A percentile compares a stretch with the other conserved stretches of the same genome.
These are phyloP conservation scores for Erythrocebus patas DNA, from an alignment of 2,113 vertebrate species.

Conservation along the genomic window DNA sequence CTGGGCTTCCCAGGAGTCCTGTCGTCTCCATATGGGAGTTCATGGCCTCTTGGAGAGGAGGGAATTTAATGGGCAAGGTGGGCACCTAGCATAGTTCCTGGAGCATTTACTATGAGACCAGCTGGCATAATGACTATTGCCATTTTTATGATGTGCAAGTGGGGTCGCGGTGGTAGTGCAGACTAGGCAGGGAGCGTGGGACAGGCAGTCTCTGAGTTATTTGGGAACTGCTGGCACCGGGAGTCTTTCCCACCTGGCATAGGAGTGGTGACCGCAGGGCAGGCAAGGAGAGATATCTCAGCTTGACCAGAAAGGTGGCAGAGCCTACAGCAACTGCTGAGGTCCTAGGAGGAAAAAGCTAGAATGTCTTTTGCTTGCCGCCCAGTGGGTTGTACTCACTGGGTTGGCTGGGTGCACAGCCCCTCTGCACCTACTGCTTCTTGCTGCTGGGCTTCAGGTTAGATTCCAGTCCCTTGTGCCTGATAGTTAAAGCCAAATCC, in stretches of 20 bases:
- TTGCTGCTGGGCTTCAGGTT: background rate
- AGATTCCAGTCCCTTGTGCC: background rate
- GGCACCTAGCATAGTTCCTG: background rate
- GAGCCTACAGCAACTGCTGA: background rate
- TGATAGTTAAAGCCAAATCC: background rate
- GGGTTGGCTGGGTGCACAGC: accelerated
- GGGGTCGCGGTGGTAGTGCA: accelerated
- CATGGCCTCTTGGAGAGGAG: background rate
- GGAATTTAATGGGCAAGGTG: background rate
- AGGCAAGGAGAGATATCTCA: background rate
- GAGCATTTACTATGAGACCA: background rate
- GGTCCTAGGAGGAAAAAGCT: background rate
- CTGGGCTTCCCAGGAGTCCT: background rate
- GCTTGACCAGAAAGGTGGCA: accelerated
- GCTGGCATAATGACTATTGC: background rate
- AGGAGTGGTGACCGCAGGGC: background rate
- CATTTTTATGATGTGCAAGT: background rate
- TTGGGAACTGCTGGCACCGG: background rate
- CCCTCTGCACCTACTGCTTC: accelerated
- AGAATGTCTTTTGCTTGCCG: background rate
- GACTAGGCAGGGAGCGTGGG: background rate
- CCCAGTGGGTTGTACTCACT: background rate
- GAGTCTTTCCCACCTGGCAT: background rate
- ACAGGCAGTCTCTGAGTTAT: background rate
- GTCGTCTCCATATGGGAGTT: background rate